Evolutionary conservation across 2,797 vertebrate species (phyloP).

Genomic region (Telmatherina bonti): DNA sequence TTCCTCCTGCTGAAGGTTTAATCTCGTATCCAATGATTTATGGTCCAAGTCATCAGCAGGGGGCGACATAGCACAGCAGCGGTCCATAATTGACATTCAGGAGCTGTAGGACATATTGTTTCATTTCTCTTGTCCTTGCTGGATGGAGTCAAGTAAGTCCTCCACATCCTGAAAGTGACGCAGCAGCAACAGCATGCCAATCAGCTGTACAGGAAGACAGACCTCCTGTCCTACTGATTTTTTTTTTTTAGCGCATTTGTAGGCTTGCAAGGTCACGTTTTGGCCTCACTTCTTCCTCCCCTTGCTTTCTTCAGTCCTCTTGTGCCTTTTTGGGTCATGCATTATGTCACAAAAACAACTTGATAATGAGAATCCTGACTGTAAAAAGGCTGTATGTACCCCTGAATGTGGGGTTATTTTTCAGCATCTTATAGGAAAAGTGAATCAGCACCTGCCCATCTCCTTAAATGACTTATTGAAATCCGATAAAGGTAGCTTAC

Average conservation of each 20-base stretch:
- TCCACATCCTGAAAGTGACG: slow-evolving; percentile 48
- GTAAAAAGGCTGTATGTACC: background rate
- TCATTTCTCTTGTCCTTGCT: slow-evolving; percentile 51
- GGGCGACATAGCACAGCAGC: slow-evolving; percentile 53
- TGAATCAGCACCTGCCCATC: background rate
- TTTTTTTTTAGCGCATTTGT: slow-evolving; percentile 11
- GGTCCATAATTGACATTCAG: slow-evolving; percentile 44
- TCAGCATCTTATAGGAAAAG: background rate
- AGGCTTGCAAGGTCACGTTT: slow-evolving; percentile 46
- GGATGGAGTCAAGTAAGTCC: slow-evolving; percentile 58
- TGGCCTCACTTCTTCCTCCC: background rate
- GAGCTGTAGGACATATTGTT: slow-evolving; percentile 41
- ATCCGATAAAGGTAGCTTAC: background rate
- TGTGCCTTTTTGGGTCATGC: background rate
- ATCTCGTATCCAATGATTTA: background rate
- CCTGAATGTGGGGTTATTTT: background rate
- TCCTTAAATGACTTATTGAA: slow-evolving; percentile 16
- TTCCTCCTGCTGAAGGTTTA: background rate
- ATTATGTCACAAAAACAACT: background rate
- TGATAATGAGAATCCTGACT: background rate
- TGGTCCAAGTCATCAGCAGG: slow-evolving; percentile 52
- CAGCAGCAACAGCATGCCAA: slow-evolving; percentile 50
- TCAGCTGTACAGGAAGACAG: slow-evolving; percentile 57
- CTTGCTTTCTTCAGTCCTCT: background rate
- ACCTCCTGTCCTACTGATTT: slow-evolving; percentile 11